Evolutionary conservation across 2,888 invertebrate species (phyloP).

Genomic region (Agelastica alni): DNA sequence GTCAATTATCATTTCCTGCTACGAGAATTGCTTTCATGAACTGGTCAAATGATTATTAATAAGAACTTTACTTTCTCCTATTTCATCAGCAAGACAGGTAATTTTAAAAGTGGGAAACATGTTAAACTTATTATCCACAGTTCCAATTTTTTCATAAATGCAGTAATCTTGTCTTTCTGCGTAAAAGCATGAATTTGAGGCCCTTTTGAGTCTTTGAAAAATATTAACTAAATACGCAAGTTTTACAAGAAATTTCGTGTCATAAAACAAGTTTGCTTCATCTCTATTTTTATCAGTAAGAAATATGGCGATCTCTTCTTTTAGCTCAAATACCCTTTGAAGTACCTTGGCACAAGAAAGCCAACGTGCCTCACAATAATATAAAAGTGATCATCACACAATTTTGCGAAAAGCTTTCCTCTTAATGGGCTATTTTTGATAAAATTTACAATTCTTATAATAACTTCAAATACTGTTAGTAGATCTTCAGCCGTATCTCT

Average conservation of each 20-base stretch:
- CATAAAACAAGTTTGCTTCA: not conserved
- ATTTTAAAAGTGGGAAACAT: too few species aligned
- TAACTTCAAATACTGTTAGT: constrained; percentile 6
- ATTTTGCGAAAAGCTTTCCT: too few species aligned
- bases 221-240: constrained; percentile 2
- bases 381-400: too few species aligned
- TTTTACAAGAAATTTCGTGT: constrained; percentile 6
- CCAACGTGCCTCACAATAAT: constrained; percentile 7
- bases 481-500: constrained; percentile 1
- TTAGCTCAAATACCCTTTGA: constrained; percentile 10
- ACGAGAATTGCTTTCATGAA: constrained; percentile 7
- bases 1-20: too few species aligned
- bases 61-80: constrained; percentile 12
- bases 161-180: too few species aligned
- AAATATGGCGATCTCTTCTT: too few species aligned
- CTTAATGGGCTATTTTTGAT: too few species aligned
- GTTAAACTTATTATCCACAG: too few species aligned
- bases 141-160: too few species aligned
- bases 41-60: constrained; percentile 11
- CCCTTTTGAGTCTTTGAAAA: not conserved
- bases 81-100: too few species aligned
- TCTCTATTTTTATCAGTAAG: too few species aligned
- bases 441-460: constrained; percentile 10
- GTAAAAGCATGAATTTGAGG: too few species aligned
- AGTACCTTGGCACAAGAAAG: constrained; percentile 3